A percentile compares a stretch with the other conserved stretches of the same genome.
These are phyloP conservation scores for Muscicapa comitata DNA, from an alignment of 2,797 vertebrate genomes.

Conservation along the genomic window DNA sequence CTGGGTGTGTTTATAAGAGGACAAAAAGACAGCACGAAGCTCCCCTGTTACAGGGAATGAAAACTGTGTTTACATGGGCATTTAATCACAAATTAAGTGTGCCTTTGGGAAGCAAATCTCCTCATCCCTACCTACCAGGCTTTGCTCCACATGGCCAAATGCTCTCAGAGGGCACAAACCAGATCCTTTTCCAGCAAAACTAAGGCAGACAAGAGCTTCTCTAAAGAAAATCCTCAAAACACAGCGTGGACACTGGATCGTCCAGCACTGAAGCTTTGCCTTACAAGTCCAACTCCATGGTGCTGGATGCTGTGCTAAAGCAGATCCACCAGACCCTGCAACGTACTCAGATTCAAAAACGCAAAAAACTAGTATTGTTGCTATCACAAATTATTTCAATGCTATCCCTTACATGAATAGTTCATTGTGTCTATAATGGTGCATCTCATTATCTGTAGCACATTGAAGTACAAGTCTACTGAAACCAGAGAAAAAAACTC, in stretches of 20 bases:
- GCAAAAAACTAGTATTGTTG: not conserved
- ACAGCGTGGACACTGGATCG: not conserved
- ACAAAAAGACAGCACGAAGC: accelerated
- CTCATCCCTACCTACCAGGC: not conserved
- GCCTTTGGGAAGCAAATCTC: not conserved
- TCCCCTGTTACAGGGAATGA: not conserved
- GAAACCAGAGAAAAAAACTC: not conserved
- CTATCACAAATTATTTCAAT: not conserved
- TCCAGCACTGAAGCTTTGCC: not conserved
- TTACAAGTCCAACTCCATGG: not conserved
- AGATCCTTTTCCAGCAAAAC: not conserved
- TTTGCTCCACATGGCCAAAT: not conserved
- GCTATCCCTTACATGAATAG: not conserved
- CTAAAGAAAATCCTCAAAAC: not conserved
- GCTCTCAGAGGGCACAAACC: not conserved
- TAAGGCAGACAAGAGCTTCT: not conserved
- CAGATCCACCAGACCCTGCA: not conserved
- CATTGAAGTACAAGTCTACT: not conserved
- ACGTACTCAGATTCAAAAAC: not conserved
- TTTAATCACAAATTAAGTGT: not conserved
- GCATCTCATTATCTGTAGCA: not conserved
- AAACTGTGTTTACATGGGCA: not conserved
- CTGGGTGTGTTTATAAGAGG: not conserved
- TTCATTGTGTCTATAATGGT: not conserved
- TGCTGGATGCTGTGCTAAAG: not conserved